A percentile compares a stretch with the other conserved stretches of the same genome.
Evolutionary conservation across 2,888 invertebrate species (phyloP).

Genomic region (Amblyteles armatorius): DNA sequence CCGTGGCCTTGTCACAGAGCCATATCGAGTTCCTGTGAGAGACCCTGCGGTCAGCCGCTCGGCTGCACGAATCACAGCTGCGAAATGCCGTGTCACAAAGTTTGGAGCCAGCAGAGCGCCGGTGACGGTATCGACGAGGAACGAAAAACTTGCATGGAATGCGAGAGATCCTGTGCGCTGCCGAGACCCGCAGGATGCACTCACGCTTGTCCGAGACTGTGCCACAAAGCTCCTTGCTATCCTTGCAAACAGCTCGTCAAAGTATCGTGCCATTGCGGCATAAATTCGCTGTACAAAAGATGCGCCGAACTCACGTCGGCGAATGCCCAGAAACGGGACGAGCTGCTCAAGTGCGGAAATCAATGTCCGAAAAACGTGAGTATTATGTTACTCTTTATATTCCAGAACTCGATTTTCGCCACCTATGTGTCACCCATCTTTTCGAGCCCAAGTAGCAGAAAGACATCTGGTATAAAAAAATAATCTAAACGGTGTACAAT

Average conservation of each 20-base stretch:
- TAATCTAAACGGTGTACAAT: too few relatives aligned
- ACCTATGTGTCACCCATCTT: too few relatives aligned
- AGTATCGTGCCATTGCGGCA: constrained; percentile 93
- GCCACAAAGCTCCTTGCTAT: constrained; percentile 91
- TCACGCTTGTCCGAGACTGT: constrained; percentile 90
- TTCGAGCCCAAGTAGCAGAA: too few relatives aligned
- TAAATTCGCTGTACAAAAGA: constrained; percentile 90
- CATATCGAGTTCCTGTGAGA: constrained; percentile 91
- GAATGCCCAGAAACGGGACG: constrained; percentile 84
- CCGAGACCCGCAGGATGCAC: constrained; percentile 90
- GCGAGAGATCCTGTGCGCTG: constrained; percentile 87
- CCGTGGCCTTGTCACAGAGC: constrained; percentile 90
- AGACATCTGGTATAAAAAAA: too few relatives aligned
- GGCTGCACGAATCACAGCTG: constrained; percentile 93
- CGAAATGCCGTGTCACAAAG: constrained; percentile 89
- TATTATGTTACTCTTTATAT: constrained; percentile 52
- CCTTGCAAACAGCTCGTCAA: constrained; percentile 90
- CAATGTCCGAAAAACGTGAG: constrained; percentile 93
- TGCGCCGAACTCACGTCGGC: constrained; percentile 89
- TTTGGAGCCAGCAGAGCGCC: constrained; percentile 84
- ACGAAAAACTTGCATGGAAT: constrained; percentile 85
- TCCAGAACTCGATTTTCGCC: neutral
- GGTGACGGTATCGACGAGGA: constrained; percentile 49
- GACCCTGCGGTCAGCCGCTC: constrained; percentile 90
- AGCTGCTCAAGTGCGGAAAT: constrained; percentile 89